Base-by-base conservation (phyloP, 2,113 vertebrate genomes). In the Hassar affinis region DNA sequence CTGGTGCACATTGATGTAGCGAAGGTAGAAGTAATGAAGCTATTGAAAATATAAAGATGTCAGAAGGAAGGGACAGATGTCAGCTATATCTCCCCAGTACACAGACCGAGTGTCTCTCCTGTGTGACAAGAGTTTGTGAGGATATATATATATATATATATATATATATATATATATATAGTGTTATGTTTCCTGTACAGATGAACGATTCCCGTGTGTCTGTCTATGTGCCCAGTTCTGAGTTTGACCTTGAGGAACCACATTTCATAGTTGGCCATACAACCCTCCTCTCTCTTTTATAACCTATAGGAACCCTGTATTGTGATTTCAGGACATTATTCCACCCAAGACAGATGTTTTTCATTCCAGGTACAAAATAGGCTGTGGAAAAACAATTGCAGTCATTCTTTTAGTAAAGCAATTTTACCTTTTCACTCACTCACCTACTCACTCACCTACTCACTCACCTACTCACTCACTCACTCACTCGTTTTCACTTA, bases 221-320 rank as follows among this genome's bases (percentile, higher is more conserved):
- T 57, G 85, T 79, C 30, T 79, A 68, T 85, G 85, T 82, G 75
- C 66, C 66, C 84, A 72, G 59, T 82, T 87, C 85, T 83, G 85
- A 85, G 89, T 85, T 61, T 93, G 93, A 94, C 93, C 93, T 94
- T 94, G 93, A 94, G 90, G 87, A 90, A 90, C 89, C 90, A 90
- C 91, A 91, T 47, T 89, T 91, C 91, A 90, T 90, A 90, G 87
- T 77, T 89, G 86, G 88, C 88, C 89, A 89, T 88, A 88, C 85
- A 35, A 51, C 47, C 38, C 35, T 3, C 42, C 45, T 15, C 72
- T 68, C 38, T 42, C 38, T 22, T 18, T 35, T 25, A 14, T 47
- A 18, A 47, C 38, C 42, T 47, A 27, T 30, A 74, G 45, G 51
- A n/a, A 49, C n/a, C 72, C 17, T 33, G 15, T 27, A 18, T 52